Evolutionary conservation across 2,113 vertebrate genomes (phyloP).

Genomic region (Australoheros scitulus): DNA sequence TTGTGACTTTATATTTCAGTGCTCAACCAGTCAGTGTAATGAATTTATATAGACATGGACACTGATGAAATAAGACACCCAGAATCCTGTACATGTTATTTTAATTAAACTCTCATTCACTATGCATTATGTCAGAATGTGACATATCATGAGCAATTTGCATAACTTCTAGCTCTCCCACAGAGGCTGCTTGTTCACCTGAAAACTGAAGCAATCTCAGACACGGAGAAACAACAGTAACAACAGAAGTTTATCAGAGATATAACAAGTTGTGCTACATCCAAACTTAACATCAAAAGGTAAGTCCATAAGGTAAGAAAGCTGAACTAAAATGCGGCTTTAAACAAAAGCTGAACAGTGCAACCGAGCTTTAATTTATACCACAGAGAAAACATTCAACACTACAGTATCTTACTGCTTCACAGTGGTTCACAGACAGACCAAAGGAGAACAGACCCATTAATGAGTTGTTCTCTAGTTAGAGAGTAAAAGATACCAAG

Average conservation of each 20-base stretch:
- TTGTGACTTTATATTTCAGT: slow-evolving; percentile 21
- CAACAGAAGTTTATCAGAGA: background rate
- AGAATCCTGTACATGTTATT: slow-evolving; percentile 23
- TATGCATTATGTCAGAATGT: slow-evolving; percentile 27
- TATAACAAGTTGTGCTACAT: background rate
- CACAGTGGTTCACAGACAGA: background rate
- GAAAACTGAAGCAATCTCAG: background rate
- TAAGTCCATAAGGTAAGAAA: background rate
- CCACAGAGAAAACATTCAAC: background rate
- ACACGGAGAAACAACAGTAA: background rate
- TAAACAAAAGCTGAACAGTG: background rate
- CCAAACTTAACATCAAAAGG: background rate
- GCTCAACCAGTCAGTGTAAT: background rate
- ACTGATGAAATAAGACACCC: slow-evolving; percentile 40
- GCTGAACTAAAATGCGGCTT: background rate
- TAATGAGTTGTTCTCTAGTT: slow-evolving; percentile 2
- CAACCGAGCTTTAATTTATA: background rate
- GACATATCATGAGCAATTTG: slow-evolving; percentile 8
- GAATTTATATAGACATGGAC: slow-evolving; percentile 31
- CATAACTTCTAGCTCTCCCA: slow-evolving; percentile 10
- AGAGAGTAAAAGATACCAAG: background rate
- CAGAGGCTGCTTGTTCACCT: background rate
- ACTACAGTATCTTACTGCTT: background rate
- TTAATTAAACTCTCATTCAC: slow-evolving; percentile 39
- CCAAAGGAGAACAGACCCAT: background rate